A percentile compares a stretch with the other conserved stretches of the same genome.
phyloP scores from a whole-genome alignment of 2,888 invertebrate species.

The Pristionchus mayeri region DNA sequence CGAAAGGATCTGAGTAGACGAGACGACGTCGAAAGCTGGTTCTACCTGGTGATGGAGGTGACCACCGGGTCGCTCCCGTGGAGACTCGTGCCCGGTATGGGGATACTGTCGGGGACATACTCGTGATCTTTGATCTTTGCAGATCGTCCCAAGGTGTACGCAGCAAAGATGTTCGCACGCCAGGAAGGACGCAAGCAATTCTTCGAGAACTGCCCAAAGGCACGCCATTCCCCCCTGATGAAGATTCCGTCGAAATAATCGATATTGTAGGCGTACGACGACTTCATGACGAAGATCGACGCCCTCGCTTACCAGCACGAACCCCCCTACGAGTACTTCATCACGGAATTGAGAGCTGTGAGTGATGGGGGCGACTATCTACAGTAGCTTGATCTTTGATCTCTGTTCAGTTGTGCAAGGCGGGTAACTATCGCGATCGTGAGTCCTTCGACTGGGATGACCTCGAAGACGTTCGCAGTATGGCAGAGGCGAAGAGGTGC shows the following conservation, averaged over 20 bases:
- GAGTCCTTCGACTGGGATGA: constrained; percentile 30
- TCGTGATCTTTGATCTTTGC: constrained; percentile 30
- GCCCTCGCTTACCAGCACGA: not conserved
- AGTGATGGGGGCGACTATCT: not conserved
- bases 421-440: not conserved
- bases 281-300: constrained; percentile 10
- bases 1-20: constrained; percentile 61
- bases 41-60: constrained; percentile 67
- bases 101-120: constrained; percentile 44
- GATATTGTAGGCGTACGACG: constrained; percentile 19
- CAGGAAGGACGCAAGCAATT: constrained; percentile 55
- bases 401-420: constrained; percentile 2
- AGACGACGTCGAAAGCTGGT: constrained; percentile 69
- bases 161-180: constrained; percentile 60
- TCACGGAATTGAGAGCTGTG: not conserved
- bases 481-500: constrained; percentile 50
- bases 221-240: constrained; percentile 55
- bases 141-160: constrained; percentile 60
- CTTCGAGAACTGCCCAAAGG: constrained; percentile 61
- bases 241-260: not conserved
- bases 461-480: not conserved
- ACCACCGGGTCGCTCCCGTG: constrained; percentile 67
- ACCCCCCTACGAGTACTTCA: not conserved
- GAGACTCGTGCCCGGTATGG: constrained; percentile 62
- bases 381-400: too few species aligned